Conservation (phyloP, 2,797 vertebrate species). For the Anolis apletophallus region DNA sequence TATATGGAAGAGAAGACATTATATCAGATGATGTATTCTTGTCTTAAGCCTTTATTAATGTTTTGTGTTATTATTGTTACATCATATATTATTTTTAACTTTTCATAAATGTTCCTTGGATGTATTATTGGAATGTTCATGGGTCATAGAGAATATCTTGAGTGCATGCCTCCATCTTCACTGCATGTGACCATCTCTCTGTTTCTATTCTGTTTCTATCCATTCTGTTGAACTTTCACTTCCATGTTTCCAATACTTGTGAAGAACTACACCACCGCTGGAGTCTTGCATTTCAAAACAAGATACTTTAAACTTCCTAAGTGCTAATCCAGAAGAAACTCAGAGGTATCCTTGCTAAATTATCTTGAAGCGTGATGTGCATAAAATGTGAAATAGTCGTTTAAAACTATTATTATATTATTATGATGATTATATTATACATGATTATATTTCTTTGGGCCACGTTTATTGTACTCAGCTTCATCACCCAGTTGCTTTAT, state of each 20-base stretch:
- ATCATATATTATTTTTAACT: neutral
- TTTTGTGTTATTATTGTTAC: slow-evolving; percentile 20
- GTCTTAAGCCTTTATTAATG: slow-evolving; percentile 4
- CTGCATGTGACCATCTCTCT: slow-evolving; percentile 74
- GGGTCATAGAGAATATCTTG: slow-evolving; percentile 48
- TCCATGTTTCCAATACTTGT: slow-evolving; percentile 79
- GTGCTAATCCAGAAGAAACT: slow-evolving; percentile 79
- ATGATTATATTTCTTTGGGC: slow-evolving; percentile 8
- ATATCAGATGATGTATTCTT: slow-evolving; percentile 18
- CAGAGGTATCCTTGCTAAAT: slow-evolving; percentile 74
- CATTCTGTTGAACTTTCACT: slow-evolving; percentile 71
- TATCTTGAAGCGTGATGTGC: slow-evolving; percentile 57
- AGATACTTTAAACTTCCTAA: slow-evolving; percentile 84
- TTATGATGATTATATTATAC: neutral
- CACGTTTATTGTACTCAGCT: neutral
- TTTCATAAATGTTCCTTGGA: slow-evolving; percentile 40
- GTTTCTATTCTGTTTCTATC: slow-evolving; percentile 75
- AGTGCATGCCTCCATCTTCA: slow-evolving; percentile 64
- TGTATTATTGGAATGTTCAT: slow-evolving; percentile 34
- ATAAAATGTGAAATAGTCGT: slow-evolving; percentile 36
- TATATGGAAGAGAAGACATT: no score
- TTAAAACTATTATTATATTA: slow-evolving; percentile 4
- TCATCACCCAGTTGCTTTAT: neutral
- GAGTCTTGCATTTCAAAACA: slow-evolving; percentile 79
- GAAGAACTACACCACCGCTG: slow-evolving; percentile 83